Conservation (phyloP, 2,113 vertebrate species). For the Bothrops jararaca region DNA sequence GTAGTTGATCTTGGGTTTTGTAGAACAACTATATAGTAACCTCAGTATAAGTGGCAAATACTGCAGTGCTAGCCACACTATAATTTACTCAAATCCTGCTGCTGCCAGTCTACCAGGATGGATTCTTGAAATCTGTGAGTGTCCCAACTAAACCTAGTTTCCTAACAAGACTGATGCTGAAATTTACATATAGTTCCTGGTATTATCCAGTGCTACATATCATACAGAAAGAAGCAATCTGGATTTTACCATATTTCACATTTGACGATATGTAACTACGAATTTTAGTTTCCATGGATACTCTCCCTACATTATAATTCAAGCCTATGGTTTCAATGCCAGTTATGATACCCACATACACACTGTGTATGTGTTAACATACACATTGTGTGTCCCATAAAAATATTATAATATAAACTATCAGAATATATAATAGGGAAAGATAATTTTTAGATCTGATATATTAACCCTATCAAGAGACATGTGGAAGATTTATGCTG, state of each 20-base stretch:
- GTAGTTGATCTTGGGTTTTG: background rate
- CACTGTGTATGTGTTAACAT: background rate
- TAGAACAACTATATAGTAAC: background rate
- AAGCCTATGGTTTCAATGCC: background rate
- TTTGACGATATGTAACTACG: background rate
- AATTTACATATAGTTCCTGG: background rate
- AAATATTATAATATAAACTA: background rate
- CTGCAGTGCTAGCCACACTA: background rate
- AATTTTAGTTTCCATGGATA: conserved; percentile 21
- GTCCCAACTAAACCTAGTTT: background rate
- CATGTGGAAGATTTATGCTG: background rate
- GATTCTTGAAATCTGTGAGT: background rate
- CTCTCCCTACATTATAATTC: conserved; percentile 1
- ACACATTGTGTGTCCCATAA: background rate
- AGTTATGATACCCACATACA: background rate
- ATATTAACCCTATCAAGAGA: background rate
- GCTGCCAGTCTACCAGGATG: background rate
- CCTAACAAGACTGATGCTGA: background rate
- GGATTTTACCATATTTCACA: background rate
- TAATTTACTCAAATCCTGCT: background rate
- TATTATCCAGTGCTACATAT: background rate
- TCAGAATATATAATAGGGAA: background rate
- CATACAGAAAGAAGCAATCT: background rate
- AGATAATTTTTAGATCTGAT: background rate
- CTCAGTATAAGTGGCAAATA: background rate